These are phyloP conservation scores for Oxycera nigricornis DNA, from an alignment of 2,888 invertebrate genomes.

Conservation along the genomic window DNA sequence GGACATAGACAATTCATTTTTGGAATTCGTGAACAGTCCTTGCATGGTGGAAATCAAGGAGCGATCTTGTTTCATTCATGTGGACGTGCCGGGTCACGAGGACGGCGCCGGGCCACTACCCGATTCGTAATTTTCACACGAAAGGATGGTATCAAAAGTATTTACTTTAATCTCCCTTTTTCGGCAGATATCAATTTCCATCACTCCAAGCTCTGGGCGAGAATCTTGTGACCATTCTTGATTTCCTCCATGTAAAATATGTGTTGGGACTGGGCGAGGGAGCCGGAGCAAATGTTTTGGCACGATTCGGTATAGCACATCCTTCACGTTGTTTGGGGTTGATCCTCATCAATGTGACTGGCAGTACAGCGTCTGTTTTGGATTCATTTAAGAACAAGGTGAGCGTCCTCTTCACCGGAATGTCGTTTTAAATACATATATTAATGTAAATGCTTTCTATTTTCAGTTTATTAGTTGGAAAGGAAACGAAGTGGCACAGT, in stretches of 20 bases:
- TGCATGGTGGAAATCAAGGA: constrained; percentile 86
- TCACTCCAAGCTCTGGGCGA: constrained; percentile 82
- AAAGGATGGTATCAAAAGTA: constrained; percentile 1
- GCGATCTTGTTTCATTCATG: constrained; percentile 84
- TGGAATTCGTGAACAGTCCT: constrained; percentile 81
- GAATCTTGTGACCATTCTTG: constrained; percentile 80
- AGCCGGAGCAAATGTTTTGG: constrained; percentile 85
- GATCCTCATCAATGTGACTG: constrained; percentile 86
- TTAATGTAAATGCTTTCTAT: background rate
- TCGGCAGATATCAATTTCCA: constrained; percentile 77
- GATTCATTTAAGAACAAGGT: constrained; percentile 86
- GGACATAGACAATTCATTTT: constrained; percentile 77
- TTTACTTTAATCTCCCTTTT: background rate
- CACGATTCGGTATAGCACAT: constrained; percentile 83
- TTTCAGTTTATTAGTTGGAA: constrained; percentile 81
- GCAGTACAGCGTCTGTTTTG: constrained; percentile 83
- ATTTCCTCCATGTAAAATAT: constrained; percentile 82
- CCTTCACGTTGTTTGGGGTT: constrained; percentile 80
- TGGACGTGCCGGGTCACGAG: constrained; percentile 86
- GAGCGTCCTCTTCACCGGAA: constrained; percentile 41
- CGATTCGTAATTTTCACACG: constrained; percentile 68
- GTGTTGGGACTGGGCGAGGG: constrained; percentile 88
- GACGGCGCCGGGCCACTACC: constrained; percentile 79
- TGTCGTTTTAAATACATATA: background rate
- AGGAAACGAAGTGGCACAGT: constrained; percentile 82